Evolutionary conservation across 92 coral and sea anemone genomes (phyloP), one percentile per base, ranked within the genome.

Genomic region (Pocillopora meandrina): DNA sequence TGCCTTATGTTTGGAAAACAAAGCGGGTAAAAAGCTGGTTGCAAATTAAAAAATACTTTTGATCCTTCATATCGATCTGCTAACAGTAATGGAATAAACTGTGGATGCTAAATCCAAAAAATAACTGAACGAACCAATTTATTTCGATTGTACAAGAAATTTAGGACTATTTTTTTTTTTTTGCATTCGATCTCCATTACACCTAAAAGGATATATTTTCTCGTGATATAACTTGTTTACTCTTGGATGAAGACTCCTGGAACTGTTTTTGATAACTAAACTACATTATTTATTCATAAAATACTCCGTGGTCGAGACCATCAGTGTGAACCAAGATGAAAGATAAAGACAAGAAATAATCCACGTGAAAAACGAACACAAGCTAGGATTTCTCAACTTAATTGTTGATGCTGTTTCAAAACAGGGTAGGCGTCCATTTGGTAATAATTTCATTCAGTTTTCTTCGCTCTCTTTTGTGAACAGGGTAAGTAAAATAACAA

Each of bases 21-120:
- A 33, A 82, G 68, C 86, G 72, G 86, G 86, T 82, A 62, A 82
- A 82, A 72, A 82, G 58, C 86, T 79, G 86, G 86, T 82, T 61
- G 14, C 7, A 58, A 72, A 72, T 14, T 11, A 36, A 21, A 21
- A 60, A 62, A 15, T 60, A 20, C 47, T 14, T 49, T 35, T 70
- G 52, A 57, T 57, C 12, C 55, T 26, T 13, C 4, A 42, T 3
- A 42, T 42, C 52, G 52, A 42, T 42, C 8, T 42, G 2, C 2
- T 18, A 18, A 33, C 4, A 61, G 6, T 52, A n/a, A 33, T 34
- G 19, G 11, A 17, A 15, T 69, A 2, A 2, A 69, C 17, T 70
- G 17, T 70, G 20, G 3, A 15, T 14, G 21, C 16, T 34, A 35
- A 49, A 18, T 17, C 11, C 9, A 12, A 70, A 7, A 70, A n/a